Conservation (phyloP, 2,888 invertebrate species). For the Papilio elwesi region DNA sequence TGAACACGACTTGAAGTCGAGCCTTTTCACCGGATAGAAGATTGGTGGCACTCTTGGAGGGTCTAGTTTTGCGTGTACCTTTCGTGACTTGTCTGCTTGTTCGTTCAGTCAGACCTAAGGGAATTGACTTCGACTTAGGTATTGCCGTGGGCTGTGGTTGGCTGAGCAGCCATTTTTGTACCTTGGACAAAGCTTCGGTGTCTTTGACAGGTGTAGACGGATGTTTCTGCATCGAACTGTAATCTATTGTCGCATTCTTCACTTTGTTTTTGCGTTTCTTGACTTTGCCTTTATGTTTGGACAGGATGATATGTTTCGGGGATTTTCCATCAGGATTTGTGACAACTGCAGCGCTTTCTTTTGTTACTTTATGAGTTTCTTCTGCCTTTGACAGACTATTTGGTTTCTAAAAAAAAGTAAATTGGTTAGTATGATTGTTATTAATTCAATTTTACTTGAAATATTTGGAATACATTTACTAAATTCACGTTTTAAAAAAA, state of each 20-base stretch:
- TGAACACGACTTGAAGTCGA: slow-evolving; percentile 92
- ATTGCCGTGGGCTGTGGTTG: slow-evolving; percentile 86
- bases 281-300: slow-evolving; percentile 78
- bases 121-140: slow-evolving; percentile 94
- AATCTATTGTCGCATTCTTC: slow-evolving; percentile 91
- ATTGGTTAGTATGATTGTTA: too few relatives aligned
- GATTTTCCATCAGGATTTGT: slow-evolving; percentile 83
- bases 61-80: slow-evolving; percentile 80
- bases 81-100: slow-evolving; percentile 77
- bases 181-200: slow-evolving; percentile 87
- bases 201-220: slow-evolving; percentile 83
- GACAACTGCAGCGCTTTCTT: slow-evolving; percentile 72
- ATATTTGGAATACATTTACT: too few relatives aligned
- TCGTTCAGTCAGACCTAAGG: slow-evolving; percentile 87
- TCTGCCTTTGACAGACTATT: slow-evolving; percentile 66
- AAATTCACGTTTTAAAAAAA: too few relatives aligned
- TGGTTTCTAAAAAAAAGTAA: slow-evolving; percentile 65
- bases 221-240: slow-evolving; percentile 87
- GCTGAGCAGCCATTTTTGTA: slow-evolving; percentile 93
- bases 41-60: slow-evolving; percentile 89
- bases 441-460: too few relatives aligned
- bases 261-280: slow-evolving; percentile 83
- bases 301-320: slow-evolving; percentile 80
- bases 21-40: slow-evolving; percentile 87
- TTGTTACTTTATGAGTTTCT: slow-evolving; percentile 68